A percentile compares a stretch with the other conserved stretches of the same genome.
phyloP scores from a whole-genome alignment of 1,140 invertebrate genomes.

The Antheraea mylitta region DNA sequence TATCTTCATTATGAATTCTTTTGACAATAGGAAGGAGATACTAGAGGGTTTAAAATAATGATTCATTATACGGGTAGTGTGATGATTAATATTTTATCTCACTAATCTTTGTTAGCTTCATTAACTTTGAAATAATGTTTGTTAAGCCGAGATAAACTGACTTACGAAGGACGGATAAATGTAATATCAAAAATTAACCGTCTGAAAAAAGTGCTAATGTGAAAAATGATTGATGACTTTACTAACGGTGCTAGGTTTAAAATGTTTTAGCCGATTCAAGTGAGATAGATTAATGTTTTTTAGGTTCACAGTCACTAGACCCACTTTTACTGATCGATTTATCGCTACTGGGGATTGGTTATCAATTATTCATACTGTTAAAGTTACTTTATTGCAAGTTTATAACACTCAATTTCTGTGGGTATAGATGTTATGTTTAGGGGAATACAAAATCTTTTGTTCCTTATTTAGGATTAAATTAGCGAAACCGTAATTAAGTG shows the following conservation, averaged over 20 bases:
- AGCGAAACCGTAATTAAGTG: too few species aligned
- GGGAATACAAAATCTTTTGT: too few species aligned
- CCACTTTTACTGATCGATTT: too few species aligned
- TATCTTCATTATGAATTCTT: background rate
- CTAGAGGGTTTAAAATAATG: background rate
- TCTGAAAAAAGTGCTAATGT: conserved; percentile 3
- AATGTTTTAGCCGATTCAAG: background rate
- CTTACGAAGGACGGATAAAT: background rate
- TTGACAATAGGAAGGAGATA: background rate
- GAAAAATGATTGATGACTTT: background rate
- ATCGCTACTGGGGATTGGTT: too few species aligned
- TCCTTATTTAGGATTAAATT: too few species aligned
- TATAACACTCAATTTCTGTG: too few species aligned
- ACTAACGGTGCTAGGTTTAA: background rate
- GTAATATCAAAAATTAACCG: background rate
- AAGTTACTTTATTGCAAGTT: too few species aligned
- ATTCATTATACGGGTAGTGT: conserved; percentile 1
- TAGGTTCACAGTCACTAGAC: too few species aligned
- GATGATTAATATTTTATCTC: background rate
- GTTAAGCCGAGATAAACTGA: background rate
- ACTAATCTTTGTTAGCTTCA: background rate
- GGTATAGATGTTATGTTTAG: too few species aligned
- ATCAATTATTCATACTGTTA: too few species aligned
- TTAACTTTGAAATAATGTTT: background rate
- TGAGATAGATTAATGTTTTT: background rate